Evolutionary conservation across 2,888 invertebrate genomes (phyloP), one percentile per base, ranked within the genome.

Genomic region (Lasioglossum marginatum): DNA sequence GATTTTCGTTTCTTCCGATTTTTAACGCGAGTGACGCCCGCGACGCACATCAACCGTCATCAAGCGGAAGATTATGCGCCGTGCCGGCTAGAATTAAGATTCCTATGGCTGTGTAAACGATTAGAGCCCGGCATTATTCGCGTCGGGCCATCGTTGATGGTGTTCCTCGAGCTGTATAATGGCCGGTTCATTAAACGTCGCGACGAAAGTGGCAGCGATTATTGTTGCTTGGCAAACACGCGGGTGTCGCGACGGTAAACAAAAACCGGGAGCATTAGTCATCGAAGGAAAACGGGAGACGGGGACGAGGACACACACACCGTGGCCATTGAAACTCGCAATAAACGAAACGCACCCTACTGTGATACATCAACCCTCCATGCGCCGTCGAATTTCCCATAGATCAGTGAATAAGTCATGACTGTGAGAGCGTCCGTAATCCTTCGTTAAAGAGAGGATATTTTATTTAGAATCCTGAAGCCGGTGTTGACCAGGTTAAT

Each of bases 271-370:
- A 14, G 84, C 82, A 81, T 89, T 88, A 89, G 88, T 89, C 89
- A 88, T 76, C 82, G 85, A 72, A 80, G 83, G 48, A 87, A 81
- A 85, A 76, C 52, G 45, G 43, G 70, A 57, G n/a, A 57, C n/a
- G 31, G 77, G 80, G 80, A 82, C 74, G 71, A 80, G 75, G 81
- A 85, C 84, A 16, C n/a, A 16, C n/a, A 4, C 78, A 87, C 60
- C 16, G 73, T 78, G 81, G 86, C 68, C 77, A 72, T n/a, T 40
- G 48, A 84, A 79, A 79, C 74, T 82, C 63, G 83, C 76, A 87
- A 87, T 89, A 88, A 90, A 89, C 83, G 81, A 48, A 78, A 80
- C 74, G 74, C 87, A 78, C 85, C 90, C 87, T n/a, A 80, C 84
- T 84, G 77, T 79, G 85, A 68, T 71, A 23, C 68, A 23, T 68